Conservation (phyloP, 92 coral and sea anemone species). For the Palythoa heliodiscus region DNA sequence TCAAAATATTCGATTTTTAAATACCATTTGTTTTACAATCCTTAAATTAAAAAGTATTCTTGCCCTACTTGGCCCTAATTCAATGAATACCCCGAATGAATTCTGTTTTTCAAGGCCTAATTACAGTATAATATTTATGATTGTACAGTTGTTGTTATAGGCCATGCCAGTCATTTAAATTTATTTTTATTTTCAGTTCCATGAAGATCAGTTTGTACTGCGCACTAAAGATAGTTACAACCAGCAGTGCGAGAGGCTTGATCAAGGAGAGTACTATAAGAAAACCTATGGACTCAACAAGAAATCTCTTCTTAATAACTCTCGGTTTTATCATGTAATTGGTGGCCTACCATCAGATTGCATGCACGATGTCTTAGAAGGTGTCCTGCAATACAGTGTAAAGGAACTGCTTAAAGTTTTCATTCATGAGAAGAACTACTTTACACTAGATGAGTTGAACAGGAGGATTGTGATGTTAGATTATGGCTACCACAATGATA, state of each 20-base stretch:
- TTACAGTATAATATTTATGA: slow-evolving; percentile 14
- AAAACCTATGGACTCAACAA: slow-evolving; percentile 74
- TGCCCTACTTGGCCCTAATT: slow-evolving; percentile 12
- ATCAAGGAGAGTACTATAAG: slow-evolving; percentile 61
- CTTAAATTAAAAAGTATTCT: slow-evolving; percentile 10
- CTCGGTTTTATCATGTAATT: slow-evolving; percentile 68
- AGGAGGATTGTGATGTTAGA: slow-evolving; percentile 46
- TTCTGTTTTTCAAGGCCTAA: slow-evolving; percentile 4
- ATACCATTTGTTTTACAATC: slow-evolving; percentile 19
- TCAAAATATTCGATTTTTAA: slow-evolving; percentile 23
- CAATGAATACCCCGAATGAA: neutral
- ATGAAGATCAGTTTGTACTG: slow-evolving; percentile 59
- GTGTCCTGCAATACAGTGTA: slow-evolving; percentile 58
- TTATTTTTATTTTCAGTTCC: slow-evolving; percentile 58
- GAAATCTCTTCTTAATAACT: slow-evolving; percentile 46
- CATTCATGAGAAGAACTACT: slow-evolving; percentile 45
- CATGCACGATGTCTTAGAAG: slow-evolving; percentile 71
- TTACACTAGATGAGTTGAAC: slow-evolving; percentile 53
- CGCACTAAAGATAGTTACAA: slow-evolving; percentile 59
- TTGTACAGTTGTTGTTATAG: slow-evolving; percentile 18
- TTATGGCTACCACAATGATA: slow-evolving; percentile 28
- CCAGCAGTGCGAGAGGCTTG: slow-evolving; percentile 58
- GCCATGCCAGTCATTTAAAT: slow-evolving; percentile 22
- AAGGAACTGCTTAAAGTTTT: slow-evolving; percentile 61
- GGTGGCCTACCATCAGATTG: slow-evolving; percentile 67